Evolutionary conservation across 2,888 invertebrate genomes (phyloP).

Genomic region (Urechis unicinctus): DNA sequence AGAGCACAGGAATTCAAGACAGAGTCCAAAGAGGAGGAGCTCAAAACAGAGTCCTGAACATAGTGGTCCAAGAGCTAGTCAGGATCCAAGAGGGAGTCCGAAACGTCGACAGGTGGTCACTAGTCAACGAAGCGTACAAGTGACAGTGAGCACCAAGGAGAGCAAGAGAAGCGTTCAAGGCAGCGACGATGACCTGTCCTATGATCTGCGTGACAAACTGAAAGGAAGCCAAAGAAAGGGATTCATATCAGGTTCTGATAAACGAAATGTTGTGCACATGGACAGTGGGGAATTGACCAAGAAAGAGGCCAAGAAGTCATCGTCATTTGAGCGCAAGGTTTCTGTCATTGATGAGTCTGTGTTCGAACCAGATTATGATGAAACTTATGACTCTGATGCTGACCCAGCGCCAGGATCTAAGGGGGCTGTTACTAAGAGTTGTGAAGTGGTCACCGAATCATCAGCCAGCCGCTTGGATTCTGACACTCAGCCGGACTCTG

Average conservation of each 20-base stretch:
- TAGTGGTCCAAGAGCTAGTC: not conserved
- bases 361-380: not conserved
- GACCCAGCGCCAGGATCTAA: too few species aligned
- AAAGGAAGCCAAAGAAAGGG: not conserved
- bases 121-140: not conserved
- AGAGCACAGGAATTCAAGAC: too few species aligned
- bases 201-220: not conserved
- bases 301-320: too few species aligned
- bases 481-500: too few species aligned
- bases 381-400: not conserved
- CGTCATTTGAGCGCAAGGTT: not conserved
- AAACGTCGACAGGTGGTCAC: not conserved
- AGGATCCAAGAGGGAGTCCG: not conserved
- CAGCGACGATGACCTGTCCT: not conserved
- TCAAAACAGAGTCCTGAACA: not conserved
- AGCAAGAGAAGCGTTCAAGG: not conserved
- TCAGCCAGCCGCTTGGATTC: too few species aligned
- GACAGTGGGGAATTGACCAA: not conserved
- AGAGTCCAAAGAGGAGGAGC: too few species aligned
- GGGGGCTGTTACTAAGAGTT: too few species aligned
- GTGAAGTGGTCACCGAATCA: too few species aligned
- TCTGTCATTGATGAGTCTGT: not conserved
- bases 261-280: not conserved
- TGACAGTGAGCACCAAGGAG: not conserved
- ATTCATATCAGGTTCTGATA: not conserved